Base-by-base conservation (phyloP, 1,140 invertebrate species). In the Philopotamus ludificatus region DNA sequence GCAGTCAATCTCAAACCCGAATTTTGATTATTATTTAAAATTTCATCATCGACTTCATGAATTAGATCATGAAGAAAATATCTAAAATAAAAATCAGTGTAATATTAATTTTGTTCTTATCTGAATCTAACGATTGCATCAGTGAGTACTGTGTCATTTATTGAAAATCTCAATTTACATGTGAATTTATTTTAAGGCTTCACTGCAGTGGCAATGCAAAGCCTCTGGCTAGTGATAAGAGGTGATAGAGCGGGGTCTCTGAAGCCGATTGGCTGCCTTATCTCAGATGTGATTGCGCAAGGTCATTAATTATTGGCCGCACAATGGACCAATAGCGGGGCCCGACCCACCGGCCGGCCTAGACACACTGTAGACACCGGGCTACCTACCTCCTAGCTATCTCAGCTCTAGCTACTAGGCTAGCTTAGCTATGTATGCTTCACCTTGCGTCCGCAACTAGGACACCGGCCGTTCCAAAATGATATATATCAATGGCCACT, bases 221-320 rank as follows among this genome's bases (percentile, higher is more conserved):
- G 28, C 51, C 51, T 20, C 51, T 55, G 51, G n/a, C 57, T n/a
- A n/a, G n/a, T n/a, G 4, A 47, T 23, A 15, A 59, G 3, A 26
- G 57, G 57, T 60, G 57, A 60, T 41, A 21, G 44, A 22, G 41
- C 16, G 41, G 42, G 28, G 12, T 9, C n/a, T 15, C 9, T 41
- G 20, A 10, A 23, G 9, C 18, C 42, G 41, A 60, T 60, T 60
- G 57, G 57, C 57, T 45, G 57, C 44, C 26, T 47, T 60, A n/a
- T 45, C 12, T 10, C 0, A 3, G 9, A 47, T 7, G 16, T 16
- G 42, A 42, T 60, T 60, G 23, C 57, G 57, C 57, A 60, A 60
- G 28, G 10, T 18, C 57, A 60, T 60, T 60, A 60, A 60, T 60
- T 60, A 60, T 60, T 60, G 57, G 57, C 42, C 57, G 10, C 2